These are phyloP conservation scores for Euzophera pinguis DNA, from an alignment of 2,888 invertebrate genomes.

Conservation along the genomic window DNA sequence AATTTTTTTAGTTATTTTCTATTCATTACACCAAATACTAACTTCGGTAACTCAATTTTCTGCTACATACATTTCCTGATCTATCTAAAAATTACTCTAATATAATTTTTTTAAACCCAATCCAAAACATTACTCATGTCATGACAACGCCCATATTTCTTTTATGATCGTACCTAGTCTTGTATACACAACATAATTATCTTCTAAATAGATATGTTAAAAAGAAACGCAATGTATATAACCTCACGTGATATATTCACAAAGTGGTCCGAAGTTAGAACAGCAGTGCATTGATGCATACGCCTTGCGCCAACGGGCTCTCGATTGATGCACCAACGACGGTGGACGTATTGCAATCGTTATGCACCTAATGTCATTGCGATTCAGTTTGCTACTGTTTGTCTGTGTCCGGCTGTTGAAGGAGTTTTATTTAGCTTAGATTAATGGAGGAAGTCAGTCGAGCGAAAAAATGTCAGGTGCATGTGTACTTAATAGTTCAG, in stretches of 20 bases:
- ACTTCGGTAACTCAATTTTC: no score
- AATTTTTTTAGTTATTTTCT: no score
- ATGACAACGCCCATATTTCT: no score
- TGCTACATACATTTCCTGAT: no score
- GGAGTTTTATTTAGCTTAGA: constrained; percentile 50
- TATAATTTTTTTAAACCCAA: no score
- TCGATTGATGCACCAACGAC: constrained; percentile 66
- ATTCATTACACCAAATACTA: no score
- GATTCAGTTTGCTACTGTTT: constrained; percentile 56
- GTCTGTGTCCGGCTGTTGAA: constrained; percentile 51
- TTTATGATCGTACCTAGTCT: no score
- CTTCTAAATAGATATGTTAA: neutral
- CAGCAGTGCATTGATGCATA: constrained; percentile 61
- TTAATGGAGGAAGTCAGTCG: constrained; percentile 11
- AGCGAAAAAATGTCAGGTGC: constrained; percentile 7
- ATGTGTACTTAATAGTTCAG: neutral
- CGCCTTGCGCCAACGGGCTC: constrained; percentile 59
- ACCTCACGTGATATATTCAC: neutral
- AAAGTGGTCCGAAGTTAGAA: constrained; percentile 21
- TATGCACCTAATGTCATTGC: constrained; percentile 72
- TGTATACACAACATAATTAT: neutral
- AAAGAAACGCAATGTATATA: neutral
- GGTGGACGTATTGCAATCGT: constrained; percentile 72
- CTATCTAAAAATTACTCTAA: no score
- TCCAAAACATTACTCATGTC: no score